phyloP scores from a whole-genome alignment of 2,888 invertebrate species.

The Laothoe populi region DNA sequence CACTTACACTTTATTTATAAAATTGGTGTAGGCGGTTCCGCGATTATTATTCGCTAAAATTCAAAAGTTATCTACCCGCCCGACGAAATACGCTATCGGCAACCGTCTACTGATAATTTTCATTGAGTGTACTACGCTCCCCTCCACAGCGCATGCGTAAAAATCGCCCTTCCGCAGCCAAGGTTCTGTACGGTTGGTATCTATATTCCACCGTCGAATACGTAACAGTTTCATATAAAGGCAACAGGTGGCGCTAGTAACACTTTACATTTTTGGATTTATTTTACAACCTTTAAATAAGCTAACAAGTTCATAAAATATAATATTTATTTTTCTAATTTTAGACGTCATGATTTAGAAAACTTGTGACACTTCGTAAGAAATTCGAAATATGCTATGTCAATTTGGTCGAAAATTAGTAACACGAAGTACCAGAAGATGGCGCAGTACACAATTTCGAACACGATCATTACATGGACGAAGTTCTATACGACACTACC shows the following conservation, averaged over 20 bases:
- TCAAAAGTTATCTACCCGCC: slow-evolving; percentile 36
- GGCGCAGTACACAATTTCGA: slow-evolving; percentile 45
- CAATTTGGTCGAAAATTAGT: slow-evolving; percentile 3
- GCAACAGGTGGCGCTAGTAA: slow-evolving; percentile 44
- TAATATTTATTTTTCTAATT: neutral
- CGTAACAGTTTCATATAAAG: slow-evolving; percentile 30
- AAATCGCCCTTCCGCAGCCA: slow-evolving; percentile 58
- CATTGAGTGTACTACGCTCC: slow-evolving; percentile 67
- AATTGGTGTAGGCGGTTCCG: slow-evolving; percentile 65
- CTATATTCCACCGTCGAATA: neutral
- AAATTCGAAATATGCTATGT: neutral
- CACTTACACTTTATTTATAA: slow-evolving; percentile 76
- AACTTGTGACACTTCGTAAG: too few relatives aligned
- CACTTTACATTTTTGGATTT: neutral
- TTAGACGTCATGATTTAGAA: neutral
- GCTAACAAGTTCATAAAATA: neutral
- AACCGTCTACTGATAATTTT: slow-evolving; percentile 66
- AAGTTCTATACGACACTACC: slow-evolving; percentile 48
- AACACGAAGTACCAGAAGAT: slow-evolving; percentile 41
- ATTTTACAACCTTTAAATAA: neutral
- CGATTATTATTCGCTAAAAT: slow-evolving; percentile 54
- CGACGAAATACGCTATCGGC: slow-evolving; percentile 48
- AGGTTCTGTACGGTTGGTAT: slow-evolving; percentile 37
- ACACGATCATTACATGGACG: slow-evolving; percentile 65
- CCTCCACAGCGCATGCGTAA: slow-evolving; percentile 78